Conservation (phyloP, 2,888 invertebrate species). For the Ophion ventricosus region DNA sequence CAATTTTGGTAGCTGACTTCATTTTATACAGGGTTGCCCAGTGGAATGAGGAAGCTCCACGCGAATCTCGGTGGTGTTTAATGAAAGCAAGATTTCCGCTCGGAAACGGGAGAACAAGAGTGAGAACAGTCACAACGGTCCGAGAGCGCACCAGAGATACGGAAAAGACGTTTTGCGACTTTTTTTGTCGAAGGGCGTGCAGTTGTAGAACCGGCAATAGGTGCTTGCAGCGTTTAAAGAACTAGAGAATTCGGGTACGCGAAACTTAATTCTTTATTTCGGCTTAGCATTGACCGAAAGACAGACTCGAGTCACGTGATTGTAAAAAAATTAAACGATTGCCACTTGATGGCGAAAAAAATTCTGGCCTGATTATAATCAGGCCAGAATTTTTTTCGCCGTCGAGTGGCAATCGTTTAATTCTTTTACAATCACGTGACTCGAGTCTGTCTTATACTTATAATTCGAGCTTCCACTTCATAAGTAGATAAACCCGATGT, state of each 20-base stretch:
- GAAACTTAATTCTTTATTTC: constrained; percentile 38
- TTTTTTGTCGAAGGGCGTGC: constrained; percentile 9
- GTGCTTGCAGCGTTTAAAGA: constrained; percentile 19
- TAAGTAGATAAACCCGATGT: no score
- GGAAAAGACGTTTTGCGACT: constrained; percentile 13
- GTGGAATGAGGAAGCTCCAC: constrained; percentile 29
- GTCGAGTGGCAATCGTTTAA: no score
- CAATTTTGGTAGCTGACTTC: background rate
- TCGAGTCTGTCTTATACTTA: background rate
- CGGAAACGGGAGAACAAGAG: constrained; percentile 9
- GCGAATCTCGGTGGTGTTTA: constrained; percentile 29
- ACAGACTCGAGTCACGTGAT: background rate
- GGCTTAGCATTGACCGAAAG: background rate
- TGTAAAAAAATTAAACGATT: no score
- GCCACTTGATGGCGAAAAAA: no score
- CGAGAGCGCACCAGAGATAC: background rate
- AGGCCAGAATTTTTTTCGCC: no score
- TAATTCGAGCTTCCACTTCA: no score
- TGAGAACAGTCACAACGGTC: constrained; percentile 24
- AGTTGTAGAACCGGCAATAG: constrained; percentile 18
- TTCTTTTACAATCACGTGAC: no score
- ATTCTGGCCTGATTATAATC: no score
- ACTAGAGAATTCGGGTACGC: constrained; percentile 18
- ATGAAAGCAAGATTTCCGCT: constrained; percentile 6
- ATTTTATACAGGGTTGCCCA: background rate